Conservation (phyloP, 1,140 invertebrate genomes). For the Zaprionus ornatus region DNA sequence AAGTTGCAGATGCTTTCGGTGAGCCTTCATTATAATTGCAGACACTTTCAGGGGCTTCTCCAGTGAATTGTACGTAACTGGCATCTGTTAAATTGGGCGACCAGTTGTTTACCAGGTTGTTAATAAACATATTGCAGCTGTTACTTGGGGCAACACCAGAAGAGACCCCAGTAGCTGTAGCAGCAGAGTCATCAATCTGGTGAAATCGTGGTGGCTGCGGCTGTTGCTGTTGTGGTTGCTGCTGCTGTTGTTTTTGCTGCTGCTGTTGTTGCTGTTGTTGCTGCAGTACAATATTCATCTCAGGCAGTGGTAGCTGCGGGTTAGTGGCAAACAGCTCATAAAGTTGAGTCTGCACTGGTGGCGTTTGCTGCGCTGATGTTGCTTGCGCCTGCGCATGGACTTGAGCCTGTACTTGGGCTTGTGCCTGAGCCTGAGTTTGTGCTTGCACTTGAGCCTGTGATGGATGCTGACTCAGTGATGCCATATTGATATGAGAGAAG, state of each 20-base stretch:
- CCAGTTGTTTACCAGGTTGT: slow-evolving; percentile 93
- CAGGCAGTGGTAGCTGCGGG: slow-evolving; percentile 68
- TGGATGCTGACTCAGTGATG: slow-evolving; percentile 56
- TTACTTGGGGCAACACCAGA: slow-evolving; percentile 24
- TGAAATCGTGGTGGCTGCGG: slow-evolving; percentile 41
- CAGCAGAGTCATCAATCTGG: slow-evolving; percentile 42
- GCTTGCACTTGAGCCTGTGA: slow-evolving; percentile 23
- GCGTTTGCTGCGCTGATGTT: slow-evolving; percentile 40
- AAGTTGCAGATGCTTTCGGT: not conserved
- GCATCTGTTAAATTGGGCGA: slow-evolving; percentile 91
- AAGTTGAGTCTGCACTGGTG: slow-evolving; percentile 57
- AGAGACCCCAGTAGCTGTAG: not conserved
- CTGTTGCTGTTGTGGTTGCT: slow-evolving; percentile 27
- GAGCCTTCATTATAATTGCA: slow-evolving; percentile 33
- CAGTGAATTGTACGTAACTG: slow-evolving; percentile 92
- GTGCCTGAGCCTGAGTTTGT: slow-evolving; percentile 28
- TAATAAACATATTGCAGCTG: slow-evolving; percentile 85
- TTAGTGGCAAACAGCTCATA: slow-evolving; percentile 79
- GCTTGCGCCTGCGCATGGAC: slow-evolving; percentile 15
- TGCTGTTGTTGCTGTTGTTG: slow-evolving; percentile 36
- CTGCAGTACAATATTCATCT: slow-evolving; percentile 47
- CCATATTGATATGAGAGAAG: slow-evolving; percentile 73
- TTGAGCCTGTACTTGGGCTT: slow-evolving; percentile 20
- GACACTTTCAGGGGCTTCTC: slow-evolving; percentile 67
- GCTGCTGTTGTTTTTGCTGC: slow-evolving; percentile 22